Evolutionary conservation across 2,888 invertebrate genomes (phyloP), one percentile per base, ranked within the genome.

Genomic region (Mythimna pallens): DNA sequence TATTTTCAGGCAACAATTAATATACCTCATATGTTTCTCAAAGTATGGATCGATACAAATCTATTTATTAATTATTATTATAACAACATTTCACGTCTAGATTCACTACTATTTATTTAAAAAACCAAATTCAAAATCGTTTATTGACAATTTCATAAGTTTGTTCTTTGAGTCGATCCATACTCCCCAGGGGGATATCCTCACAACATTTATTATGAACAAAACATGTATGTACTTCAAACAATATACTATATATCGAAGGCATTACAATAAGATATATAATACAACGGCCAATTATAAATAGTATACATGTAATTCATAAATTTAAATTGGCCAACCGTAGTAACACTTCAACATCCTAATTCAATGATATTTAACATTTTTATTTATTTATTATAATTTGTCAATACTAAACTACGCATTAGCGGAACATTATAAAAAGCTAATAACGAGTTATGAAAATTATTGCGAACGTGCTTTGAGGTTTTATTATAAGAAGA

Each of bases 351-450:
- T 86, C 75, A 86, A 87, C 86, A 86, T 86, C 81, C 80, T 84
- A 86, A 83, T 86, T 79, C 86, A 86, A 86, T 85, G 84, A 81
- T 85, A 85, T 87, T 86, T 86, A 90, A 90, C 87, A 88, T 88
- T 87, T 80, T 83, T 78, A 75, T 78, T 85, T 79, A 80, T 81
- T 76, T 34, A 73, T 80, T 80, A 80, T 83, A 88, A 86, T 89
- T 87, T 88, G 78, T 90, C 86, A 86, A 85, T 89, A 88, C 88
- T 92, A 92, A 86, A 81, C 91, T 93, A 94, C 88, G 87, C 85
- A 81, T 91, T 86, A 93, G 94, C 92, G 87, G 92, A 92, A 93
- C 91, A 87, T 92, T 93, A 92, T 91, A 93, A 93, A 85, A 93
- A 94, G 93, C 93, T 94, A 93, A 88, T 89, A 93, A 93, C 91